Evolutionary conservation across 2,888 invertebrate species (phyloP).

Genomic region (Mythimna ferrago): DNA sequence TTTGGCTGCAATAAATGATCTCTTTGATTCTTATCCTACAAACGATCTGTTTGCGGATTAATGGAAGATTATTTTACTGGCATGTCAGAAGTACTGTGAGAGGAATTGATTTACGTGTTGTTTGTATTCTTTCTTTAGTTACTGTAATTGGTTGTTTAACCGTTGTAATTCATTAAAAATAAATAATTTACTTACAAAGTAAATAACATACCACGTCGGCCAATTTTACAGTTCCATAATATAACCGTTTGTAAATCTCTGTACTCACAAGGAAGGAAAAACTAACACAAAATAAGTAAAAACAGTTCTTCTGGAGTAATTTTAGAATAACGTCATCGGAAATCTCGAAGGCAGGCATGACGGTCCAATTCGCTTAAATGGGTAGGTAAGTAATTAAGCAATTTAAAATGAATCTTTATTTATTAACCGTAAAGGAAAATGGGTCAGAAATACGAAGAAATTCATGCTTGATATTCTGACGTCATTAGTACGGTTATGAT

Average conservation of each 20-base stretch:
- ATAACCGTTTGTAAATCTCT: not conserved
- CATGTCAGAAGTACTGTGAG: too few relatives aligned
- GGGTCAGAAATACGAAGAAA: conserved; percentile 15
- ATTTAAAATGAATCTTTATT: conserved; percentile 33
- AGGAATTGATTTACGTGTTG: too few relatives aligned
- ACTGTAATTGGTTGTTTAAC: too few relatives aligned
- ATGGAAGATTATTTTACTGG: too few relatives aligned
- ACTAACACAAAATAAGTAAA: not conserved
- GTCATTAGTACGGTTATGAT: not conserved
- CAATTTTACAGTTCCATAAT: not conserved
- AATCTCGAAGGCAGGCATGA: conserved; percentile 8
- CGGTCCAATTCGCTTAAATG: not conserved
- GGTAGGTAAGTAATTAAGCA: conserved; percentile 3
- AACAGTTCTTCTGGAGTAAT: conserved; percentile 14
- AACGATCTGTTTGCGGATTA: too few relatives aligned
- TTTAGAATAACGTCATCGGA: conserved; percentile 47
- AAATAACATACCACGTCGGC: not conserved
- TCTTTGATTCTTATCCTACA: too few relatives aligned
- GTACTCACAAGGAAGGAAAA: conserved; percentile 46
- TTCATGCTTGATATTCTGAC: conserved; percentile 3
- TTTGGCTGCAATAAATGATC: too few relatives aligned
- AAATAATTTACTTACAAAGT: too few relatives aligned
- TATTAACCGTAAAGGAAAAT: conserved; percentile 47
- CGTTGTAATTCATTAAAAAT: too few relatives aligned
- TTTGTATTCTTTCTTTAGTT: too few relatives aligned